Base-by-base conservation (phyloP, 1,140 invertebrate genomes). In the Scaptomyza pallida region DNA sequence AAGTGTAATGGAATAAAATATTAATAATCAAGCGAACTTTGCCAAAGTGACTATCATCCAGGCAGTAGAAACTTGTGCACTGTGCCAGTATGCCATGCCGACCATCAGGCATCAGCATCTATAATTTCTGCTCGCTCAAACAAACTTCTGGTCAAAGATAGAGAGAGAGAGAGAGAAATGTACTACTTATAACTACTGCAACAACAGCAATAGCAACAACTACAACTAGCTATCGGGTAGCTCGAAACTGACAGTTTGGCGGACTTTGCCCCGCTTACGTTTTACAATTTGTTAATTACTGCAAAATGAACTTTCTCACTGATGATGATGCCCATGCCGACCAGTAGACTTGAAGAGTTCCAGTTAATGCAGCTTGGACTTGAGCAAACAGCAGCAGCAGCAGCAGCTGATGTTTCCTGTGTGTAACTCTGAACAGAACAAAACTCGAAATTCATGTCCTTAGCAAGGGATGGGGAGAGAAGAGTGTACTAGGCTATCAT, bases 231-330 rank as follows among this genome's bases (percentile, higher is more conserved):
- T 21, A 45, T 43, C 30, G 16, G 41, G n/a, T 19, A 62, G n/a
- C 59, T 62, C 26, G n/a, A 40, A 35, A 48, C 47, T 67, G 63
- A 67, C 69, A 65, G 55, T 48, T 70, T 59, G 54, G 47, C 54
- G 50, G 47, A 54, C 43, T 48, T 30, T 55, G 33, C 37, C 47
- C 56, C 54, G 44, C 57, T 47, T 76, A 70, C 73, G 54, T 76
- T 86, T 89, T 72, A 86, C 82, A 88, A 88, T 88, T 88, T 88
- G 82, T 88, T 88, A 88, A 88, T 88, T 88, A 88, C 82, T 89
- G 68, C 71, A 78, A 75, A 88, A 88, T 88, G 82, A 88, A 88
- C 83, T 88, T 82, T 77, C 37, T 45, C 73, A 44, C 45, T 77
- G 77, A 59, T 74, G 71, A 70, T 54, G 67, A 30, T 30, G 26